Conservation (phyloP, 2,888 invertebrate species). For the Lasioglossum oenotherae region DNA sequence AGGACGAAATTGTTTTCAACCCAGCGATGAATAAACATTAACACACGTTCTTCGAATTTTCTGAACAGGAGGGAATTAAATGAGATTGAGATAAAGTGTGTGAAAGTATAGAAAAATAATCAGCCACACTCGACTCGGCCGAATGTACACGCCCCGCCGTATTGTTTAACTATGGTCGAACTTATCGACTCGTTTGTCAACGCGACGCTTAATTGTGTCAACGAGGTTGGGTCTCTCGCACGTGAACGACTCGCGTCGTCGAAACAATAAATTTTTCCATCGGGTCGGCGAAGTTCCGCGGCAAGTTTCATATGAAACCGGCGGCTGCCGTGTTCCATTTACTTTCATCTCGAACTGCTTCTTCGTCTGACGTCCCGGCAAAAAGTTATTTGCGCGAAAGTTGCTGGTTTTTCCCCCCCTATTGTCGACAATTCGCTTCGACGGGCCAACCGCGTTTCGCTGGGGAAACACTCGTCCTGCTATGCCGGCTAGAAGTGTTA, state of each 20-base stretch:
- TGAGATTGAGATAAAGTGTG: too few relatives aligned
- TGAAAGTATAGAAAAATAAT: not conserved
- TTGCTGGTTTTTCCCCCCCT: conserved; percentile 23
- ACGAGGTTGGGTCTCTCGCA: not conserved
- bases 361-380: conserved; percentile 38
- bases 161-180: not conserved
- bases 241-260: conserved; percentile 12
- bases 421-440: conserved; percentile 37
- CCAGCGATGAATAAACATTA: not conserved
- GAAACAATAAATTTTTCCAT: conserved; percentile 28
- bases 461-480: conserved; percentile 7
- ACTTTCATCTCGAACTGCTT: conserved; percentile 55
- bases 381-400: conserved; percentile 56
- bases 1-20: not conserved
- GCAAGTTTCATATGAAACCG: conserved; percentile 51
- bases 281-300: conserved; percentile 29
- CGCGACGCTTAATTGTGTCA: not conserved
- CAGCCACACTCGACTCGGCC: not conserved
- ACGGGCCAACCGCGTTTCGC: conserved; percentile 5
- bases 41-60: not conserved
- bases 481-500: not conserved
- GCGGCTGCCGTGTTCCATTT: conserved; percentile 44
- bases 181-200: not conserved
- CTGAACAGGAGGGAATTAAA: not conserved
- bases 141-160: not conserved